Evolutionary conservation across 53 echinoderm and acorn worm genomes (phyloP).

Genomic region (Apostichopus leukothele): DNA sequence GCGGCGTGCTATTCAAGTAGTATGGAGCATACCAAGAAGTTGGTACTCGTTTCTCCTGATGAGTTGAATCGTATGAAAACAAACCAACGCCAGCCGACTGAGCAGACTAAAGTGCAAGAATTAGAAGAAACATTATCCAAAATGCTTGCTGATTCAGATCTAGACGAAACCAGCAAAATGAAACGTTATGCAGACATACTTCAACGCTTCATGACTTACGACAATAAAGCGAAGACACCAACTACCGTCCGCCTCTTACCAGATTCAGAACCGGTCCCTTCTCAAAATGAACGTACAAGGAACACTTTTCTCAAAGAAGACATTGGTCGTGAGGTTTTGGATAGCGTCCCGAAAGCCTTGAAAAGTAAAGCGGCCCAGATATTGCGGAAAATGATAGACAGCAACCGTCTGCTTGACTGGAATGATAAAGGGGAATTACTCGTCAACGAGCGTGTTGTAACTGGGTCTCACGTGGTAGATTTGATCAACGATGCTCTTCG

Average conservation of each 20-base stretch:
- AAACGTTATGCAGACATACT: slow-evolving; percentile 20
- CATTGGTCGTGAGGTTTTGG: neutral
- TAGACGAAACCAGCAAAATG: slow-evolving; percentile 1
- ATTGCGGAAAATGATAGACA: neutral
- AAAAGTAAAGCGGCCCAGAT: neutral
- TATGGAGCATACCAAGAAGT: neutral
- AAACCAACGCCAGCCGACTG: neutral
- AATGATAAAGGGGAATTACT: neutral
- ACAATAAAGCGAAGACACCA: slow-evolving; percentile 5
- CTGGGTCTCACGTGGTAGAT: slow-evolving; percentile 57
- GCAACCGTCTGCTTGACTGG: neutral
- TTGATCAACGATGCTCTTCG: slow-evolving; percentile 49
- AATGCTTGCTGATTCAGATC: neutral
- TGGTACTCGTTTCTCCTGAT: neutral
- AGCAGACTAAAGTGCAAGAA: neutral
- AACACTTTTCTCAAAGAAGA: too few relatives aligned
- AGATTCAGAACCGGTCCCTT: neutral
- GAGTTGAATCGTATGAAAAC: neutral
- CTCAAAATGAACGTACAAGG: neutral
- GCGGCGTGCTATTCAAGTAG: too few relatives aligned
- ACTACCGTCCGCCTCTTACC: neutral
- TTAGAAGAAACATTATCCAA: too few relatives aligned
- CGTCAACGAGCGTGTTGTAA: neutral
- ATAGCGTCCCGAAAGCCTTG: slow-evolving; percentile 1
- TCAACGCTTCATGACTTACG: slow-evolving; percentile 4